Conservation (phyloP, 2,797 vertebrate species). For the Cyclopterus lumpus region DNA sequence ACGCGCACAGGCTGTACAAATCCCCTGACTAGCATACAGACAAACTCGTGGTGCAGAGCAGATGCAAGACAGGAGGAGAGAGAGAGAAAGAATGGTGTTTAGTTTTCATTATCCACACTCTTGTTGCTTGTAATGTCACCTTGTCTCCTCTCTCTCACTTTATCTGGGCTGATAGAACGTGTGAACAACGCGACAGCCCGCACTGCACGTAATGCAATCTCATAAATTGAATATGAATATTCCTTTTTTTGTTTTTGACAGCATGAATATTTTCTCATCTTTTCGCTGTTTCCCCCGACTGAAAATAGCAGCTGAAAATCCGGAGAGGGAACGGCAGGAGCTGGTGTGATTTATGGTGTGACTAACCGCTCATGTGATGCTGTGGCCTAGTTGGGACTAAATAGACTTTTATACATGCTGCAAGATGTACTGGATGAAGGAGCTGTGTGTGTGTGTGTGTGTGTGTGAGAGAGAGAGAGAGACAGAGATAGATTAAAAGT, state of each 20-base stretch:
- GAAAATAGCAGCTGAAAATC: conserved; percentile 68
- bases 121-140: conserved; percentile 71
- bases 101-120: conserved; percentile 74
- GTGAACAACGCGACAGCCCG: conserved; percentile 43
- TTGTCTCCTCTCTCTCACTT: conserved; percentile 42
- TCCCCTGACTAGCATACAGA: conserved; percentile 61
- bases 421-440: conserved; percentile 26
- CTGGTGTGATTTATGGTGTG: conserved; percentile 68
- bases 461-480: not conserved
- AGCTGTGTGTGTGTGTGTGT: conserved; percentile 3
- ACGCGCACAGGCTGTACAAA: too few species aligned
- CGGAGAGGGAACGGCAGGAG: conserved; percentile 53
- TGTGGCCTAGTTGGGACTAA: conserved; percentile 71
- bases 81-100: conserved; percentile 60
- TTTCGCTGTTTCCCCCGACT: conserved; percentile 6
- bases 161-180: conserved; percentile 46
- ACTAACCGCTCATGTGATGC: conserved; percentile 67
- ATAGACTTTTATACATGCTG: conserved; percentile 45
- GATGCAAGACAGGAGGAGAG: conserved; percentile 38
- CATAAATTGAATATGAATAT: conserved; percentile 55
- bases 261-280: conserved; percentile 45
- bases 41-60: conserved; percentile 54
- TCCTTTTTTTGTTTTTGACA: conserved; percentile 24
- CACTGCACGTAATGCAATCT: conserved; percentile 36
- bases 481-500: not conserved